Evolutionary conservation across 1,140 invertebrate species (phyloP).

Genomic region (Heliconius eleuchia): DNA sequence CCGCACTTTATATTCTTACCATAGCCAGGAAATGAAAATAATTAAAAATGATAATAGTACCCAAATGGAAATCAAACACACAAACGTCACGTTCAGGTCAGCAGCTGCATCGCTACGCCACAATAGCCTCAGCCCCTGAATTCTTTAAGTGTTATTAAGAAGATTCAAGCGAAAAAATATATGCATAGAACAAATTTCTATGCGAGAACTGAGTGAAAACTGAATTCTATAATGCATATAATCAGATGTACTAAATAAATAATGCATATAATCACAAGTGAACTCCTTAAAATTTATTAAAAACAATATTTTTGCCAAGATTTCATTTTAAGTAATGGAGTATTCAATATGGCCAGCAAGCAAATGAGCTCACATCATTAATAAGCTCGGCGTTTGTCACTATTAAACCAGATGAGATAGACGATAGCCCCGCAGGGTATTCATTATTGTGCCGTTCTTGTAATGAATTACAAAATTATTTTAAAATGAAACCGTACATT

Average conservation of each 20-base stretch:
- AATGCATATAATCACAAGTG: neutral
- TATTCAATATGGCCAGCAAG: neutral
- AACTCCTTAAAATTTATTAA: neutral
- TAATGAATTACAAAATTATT: neutral
- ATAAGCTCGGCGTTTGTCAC: neutral
- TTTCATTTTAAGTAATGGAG: neutral
- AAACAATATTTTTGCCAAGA: neutral
- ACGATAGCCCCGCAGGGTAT: neutral
- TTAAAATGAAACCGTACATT: no score
- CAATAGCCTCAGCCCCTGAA: no score
- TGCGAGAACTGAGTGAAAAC: no score
- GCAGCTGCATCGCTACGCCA: no score
- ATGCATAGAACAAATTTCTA: no score
- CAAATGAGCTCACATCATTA: neutral
- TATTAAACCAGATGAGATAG: slow-evolving; percentile 1
- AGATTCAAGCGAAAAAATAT: no score
- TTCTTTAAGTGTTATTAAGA: no score
- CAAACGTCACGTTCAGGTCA: no score
- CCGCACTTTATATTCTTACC: no score
- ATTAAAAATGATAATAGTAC: no score
- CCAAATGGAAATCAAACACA: no score
- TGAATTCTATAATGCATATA: neutral
- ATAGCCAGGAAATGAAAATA: no score
- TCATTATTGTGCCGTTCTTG: neutral
- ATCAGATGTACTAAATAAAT: neutral